These are phyloP conservation scores for Amphipyra tragopoginis DNA, from an alignment of 2,888 invertebrate genomes.

Conservation along the genomic window DNA sequence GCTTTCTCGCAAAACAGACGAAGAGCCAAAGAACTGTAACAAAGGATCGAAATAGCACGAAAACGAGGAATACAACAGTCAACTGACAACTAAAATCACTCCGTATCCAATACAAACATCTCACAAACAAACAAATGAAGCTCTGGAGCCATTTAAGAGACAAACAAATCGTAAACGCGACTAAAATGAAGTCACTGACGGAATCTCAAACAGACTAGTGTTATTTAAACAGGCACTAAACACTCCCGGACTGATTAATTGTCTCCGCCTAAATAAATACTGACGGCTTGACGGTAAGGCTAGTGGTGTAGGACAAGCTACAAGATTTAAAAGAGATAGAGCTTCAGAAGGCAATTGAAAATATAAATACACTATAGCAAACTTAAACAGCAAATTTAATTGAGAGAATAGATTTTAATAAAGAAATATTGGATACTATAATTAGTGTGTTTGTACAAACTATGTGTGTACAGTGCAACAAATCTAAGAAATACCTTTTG, in stretches of 20 bases:
- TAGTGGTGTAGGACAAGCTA: constrained; percentile 5
- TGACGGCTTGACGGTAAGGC: constrained; percentile 31
- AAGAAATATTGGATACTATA: too few relatives aligned
- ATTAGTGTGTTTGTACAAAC: too few relatives aligned
- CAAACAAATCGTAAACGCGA: constrained; percentile 50
- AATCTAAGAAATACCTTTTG: too few relatives aligned
- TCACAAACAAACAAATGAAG: constrained; percentile 34
- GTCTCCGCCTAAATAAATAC: constrained; percentile 72
- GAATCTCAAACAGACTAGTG: constrained; percentile 55
- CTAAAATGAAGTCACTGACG: constrained; percentile 48
- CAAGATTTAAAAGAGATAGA: not conserved
- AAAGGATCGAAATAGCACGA: too few relatives aligned
- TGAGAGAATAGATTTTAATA: too few relatives aligned
- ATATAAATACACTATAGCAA: too few relatives aligned
- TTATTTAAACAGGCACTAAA: constrained; percentile 65
- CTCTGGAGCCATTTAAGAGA: constrained; percentile 32
- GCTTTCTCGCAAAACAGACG: too few relatives aligned
- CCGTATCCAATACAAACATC: constrained; percentile 3
- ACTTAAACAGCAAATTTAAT: too few relatives aligned
- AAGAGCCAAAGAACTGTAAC: not conserved
- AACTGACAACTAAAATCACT: constrained; percentile 25
- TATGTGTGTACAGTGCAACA: too few relatives aligned
- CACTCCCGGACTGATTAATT: constrained; percentile 68
- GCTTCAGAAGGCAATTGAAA: not conserved
- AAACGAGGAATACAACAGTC: constrained; percentile 1